Conservation (phyloP, 2,113 vertebrate species). For the Cottus gobio region DNA sequence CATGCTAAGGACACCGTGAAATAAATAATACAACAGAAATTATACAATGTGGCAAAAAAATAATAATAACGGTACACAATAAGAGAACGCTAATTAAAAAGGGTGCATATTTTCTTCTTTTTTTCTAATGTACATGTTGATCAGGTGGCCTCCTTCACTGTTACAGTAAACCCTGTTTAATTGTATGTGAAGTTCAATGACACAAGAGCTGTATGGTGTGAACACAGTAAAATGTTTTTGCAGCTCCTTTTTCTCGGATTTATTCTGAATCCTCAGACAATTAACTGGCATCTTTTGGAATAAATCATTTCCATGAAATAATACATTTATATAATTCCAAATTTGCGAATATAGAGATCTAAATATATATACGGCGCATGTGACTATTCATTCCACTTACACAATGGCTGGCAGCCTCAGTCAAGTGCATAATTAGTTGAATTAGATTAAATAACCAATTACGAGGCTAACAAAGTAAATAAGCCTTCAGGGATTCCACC, state of each 20-base stretch:
- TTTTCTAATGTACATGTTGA: no score
- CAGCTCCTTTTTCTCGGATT: slow-evolving; percentile 27
- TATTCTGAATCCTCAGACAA: slow-evolving; percentile 49
- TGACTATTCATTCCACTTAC: slow-evolving; percentile 68
- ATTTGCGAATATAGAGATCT: slow-evolving; percentile 55
- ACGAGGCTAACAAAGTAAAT: slow-evolving; percentile 82
- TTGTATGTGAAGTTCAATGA: slow-evolving; percentile 1
- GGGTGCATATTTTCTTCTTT: not conserved
- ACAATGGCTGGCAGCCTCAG: slow-evolving; percentile 75
- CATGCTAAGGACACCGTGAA: not conserved
- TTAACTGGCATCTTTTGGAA: slow-evolving; percentile 58
- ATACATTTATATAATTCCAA: slow-evolving; percentile 65
- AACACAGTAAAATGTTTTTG: slow-evolving; percentile 3
- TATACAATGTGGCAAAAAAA: not conserved
- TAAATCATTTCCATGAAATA: slow-evolving; percentile 63
- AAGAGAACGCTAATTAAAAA: not conserved
- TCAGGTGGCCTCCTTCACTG: not conserved
- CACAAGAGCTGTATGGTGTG: not conserved
- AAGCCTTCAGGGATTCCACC: slow-evolving; percentile 76
- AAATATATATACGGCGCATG: slow-evolving; percentile 55
- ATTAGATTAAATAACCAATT: slow-evolving; percentile 85
- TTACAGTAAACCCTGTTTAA: not conserved
- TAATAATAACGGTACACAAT: not conserved
- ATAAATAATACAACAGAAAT: not conserved
- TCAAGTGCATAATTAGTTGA: slow-evolving; percentile 80